Evolutionary conservation across 2,888 invertebrate species (phyloP), one percentile per base, ranked within the genome.

Genomic region (Tinea semifulvella): DNA sequence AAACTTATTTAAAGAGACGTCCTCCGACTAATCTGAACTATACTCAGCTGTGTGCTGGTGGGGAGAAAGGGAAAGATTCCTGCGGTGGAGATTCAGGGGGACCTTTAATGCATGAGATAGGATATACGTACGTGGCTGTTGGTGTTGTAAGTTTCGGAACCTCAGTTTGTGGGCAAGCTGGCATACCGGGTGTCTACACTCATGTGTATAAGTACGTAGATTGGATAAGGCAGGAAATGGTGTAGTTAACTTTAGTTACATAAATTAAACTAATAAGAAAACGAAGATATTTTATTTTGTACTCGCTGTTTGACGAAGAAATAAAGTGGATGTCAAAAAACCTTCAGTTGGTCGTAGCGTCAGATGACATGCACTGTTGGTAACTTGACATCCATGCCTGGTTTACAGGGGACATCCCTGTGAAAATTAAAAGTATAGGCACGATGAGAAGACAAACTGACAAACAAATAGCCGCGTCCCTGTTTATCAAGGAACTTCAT

Each of bases 61-160:
- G 50, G 1, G 20, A 48, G 14, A 46, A 49, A 31, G 48, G 46
- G 1, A 67, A 68, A 49, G 84, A 85, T 55, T 82, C 85, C 1
- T 86, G 86, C 49, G 53, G 69, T 14, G 84, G 85, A 0, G 86
- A 86, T 49, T 84, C 83, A 43, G 86, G 86, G 2, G 86, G 86
- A 1, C 85, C 86, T 0, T 60, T 86, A 7, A 84, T 84, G 71
- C 53, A 56, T 1, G 47, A 49, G 8, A 50, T 52, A 11, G 53
- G 49, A 3, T 42, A 56, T 8, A 50, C 46, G 11, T 55, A 39
- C 0, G 40, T 52, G n/a, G 17, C 63, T 8, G 53, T 66, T 14
- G 83, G 82, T 0, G 56, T 83, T 1, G 74, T 82, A 6, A 82
- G 82, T 7, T 76, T 69, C 45, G 83, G 83, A 6, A 65, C 67